These are phyloP conservation scores for Artibeus jamaicensis DNA, from an alignment of 2,797 vertebrate genomes.

Conservation along the genomic window DNA sequence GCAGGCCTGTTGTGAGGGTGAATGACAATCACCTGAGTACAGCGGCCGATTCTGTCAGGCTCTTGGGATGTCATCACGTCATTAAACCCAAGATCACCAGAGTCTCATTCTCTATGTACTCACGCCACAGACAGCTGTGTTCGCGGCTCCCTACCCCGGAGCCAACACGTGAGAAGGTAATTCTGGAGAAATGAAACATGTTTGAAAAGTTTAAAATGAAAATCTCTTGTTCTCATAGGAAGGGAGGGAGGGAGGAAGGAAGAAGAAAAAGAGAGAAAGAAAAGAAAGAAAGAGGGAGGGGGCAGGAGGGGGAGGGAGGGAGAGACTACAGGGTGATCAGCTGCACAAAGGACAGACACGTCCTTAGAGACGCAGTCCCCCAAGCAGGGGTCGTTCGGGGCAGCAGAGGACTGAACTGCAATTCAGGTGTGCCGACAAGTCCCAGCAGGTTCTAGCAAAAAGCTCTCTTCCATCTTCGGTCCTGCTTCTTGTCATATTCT, in stretches of 20 bases:
- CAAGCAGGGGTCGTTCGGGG: not conserved
- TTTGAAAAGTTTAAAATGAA: not conserved
- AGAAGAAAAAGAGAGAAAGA: too few relatives aligned
- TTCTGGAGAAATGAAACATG: not conserved
- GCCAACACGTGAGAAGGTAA: not conserved
- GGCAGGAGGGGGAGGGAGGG: too few relatives aligned
- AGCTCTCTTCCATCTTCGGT: not conserved
- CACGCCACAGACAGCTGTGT: too few relatives aligned
- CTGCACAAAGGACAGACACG: not conserved
- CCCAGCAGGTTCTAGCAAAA: not conserved
- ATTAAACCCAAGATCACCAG: not conserved
- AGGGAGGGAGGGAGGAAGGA: not conserved
- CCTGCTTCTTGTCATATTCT: not conserved
- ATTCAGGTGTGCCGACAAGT: not conserved
- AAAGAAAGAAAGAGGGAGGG: not conserved
- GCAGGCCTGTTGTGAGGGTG: not conserved
- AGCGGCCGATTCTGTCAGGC: fast-evolving
- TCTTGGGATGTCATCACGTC: not conserved
- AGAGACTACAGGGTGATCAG: not conserved
- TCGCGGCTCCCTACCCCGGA: not conserved
- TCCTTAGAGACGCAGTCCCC: not conserved
- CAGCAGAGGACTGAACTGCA: not conserved
- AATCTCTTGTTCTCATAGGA: not conserved
- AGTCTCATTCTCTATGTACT: not conserved
- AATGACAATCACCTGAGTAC: not conserved